Conservation (phyloP, 2,797 vertebrate genomes). For the Petrocephalus schoutedeni region DNA sequence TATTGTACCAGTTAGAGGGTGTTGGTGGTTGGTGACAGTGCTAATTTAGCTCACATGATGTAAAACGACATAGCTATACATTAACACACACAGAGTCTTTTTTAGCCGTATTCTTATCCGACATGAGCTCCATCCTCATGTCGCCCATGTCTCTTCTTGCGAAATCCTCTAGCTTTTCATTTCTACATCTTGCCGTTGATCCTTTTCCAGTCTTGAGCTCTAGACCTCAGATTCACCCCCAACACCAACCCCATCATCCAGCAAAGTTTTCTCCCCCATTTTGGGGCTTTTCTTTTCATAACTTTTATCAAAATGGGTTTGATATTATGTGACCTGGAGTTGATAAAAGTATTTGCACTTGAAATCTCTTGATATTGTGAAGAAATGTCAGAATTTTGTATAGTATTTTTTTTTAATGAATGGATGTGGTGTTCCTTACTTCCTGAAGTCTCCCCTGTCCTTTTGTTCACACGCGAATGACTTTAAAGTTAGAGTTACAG, state of each 20-base stretch:
- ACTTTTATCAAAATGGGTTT: conserved; percentile 52
- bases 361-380: conserved; percentile 88
- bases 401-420: conserved; percentile 85
- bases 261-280: neutral
- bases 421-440: conserved; percentile 66
- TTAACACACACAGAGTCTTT: neutral
- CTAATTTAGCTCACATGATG: neutral
- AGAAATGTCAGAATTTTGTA: conserved; percentile 97
- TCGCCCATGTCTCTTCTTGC: neutral
- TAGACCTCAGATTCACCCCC: neutral
- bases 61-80: neutral
- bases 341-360: conserved; percentile 98
- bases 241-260: neutral
- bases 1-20: neutral
- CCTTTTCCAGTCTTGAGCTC: neutral
- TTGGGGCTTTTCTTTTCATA: neutral
- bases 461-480: neutral
- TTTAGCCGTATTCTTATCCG: too few species aligned
- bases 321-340: conserved; percentile 77
- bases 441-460: neutral
- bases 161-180: neutral
- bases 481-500: neutral
- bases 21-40: neutral
- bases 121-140: neutral
- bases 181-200: neutral